Conservation (phyloP, 2,113 vertebrate genomes). For the Lagopus muta region DNA sequence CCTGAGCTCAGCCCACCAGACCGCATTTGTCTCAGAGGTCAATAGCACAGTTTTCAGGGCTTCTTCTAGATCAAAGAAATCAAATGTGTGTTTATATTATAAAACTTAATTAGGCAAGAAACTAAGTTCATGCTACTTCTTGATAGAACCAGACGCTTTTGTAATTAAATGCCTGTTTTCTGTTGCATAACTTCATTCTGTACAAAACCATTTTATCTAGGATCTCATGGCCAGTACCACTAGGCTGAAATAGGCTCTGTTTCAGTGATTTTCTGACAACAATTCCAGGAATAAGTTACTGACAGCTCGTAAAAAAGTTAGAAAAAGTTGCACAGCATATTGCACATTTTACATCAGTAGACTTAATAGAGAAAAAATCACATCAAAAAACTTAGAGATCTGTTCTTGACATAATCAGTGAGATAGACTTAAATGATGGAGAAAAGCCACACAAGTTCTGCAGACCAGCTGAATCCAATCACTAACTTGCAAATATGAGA, state of each 20-base stretch:
- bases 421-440: neutral
- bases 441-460: neutral
- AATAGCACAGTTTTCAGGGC: neutral
- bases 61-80: slow-evolving; percentile 25
- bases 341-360: neutral
- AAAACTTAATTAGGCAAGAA: slow-evolving; percentile 31
- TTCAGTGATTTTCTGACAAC: neutral
- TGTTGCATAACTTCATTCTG: neutral
- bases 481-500: neutral
- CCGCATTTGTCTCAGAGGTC: neutral
- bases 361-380: neutral
- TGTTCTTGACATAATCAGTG: neutral
- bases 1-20: neutral
- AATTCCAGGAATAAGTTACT: neutral
- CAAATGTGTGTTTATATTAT: neutral
- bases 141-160: neutral
- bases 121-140: neutral
- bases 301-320: neutral
- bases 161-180: neutral
- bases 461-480: neutral
- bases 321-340: neutral
- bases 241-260: neutral
- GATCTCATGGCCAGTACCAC: neutral
- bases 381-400: neutral
- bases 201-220: neutral